Evolutionary conservation across 2,797 vertebrate genomes (phyloP).

Genomic region (Cuniculus paca): DNA sequence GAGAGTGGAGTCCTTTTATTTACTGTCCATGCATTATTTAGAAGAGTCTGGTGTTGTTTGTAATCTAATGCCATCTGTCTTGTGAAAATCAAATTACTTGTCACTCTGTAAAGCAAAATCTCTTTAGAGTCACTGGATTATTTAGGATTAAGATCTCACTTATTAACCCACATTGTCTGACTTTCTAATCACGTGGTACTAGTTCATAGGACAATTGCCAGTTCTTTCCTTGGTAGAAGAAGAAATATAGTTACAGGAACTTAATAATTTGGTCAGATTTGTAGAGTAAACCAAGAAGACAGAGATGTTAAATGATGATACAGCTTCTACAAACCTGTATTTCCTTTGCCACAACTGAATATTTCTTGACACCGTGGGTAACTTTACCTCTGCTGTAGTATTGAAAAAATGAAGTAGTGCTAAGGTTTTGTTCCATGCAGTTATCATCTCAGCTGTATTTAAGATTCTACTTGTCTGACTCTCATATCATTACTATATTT

Average conservation of each 20-base stretch:
- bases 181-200: conserved; percentile 15
- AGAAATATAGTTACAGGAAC: not conserved
- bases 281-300: not conserved
- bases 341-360: not conserved
- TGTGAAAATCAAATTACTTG: conserved; percentile 67
- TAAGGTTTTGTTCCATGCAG: not conserved
- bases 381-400: not conserved
- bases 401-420: conserved; percentile 27
- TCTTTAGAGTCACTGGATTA: conserved; percentile 43
- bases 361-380: not conserved
- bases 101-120: conserved; percentile 54
- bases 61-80: conserved; percentile 52
- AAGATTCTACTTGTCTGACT: not conserved
- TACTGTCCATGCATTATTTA: conserved; percentile 56
- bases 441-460: not conserved
- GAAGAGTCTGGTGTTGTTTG: conserved; percentile 49
- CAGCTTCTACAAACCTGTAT: not conserved
- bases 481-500: not conserved
- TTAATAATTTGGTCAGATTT: not conserved
- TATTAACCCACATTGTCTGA: conserved; percentile 51
- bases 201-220: not conserved
- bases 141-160: conserved; percentile 55
- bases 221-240: not conserved
- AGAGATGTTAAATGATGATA: not conserved
- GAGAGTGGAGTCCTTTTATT: conserved; percentile 63